These are phyloP conservation scores for Mythimna pallens DNA, from an alignment of 2,888 invertebrate species.

Conservation along the genomic window DNA sequence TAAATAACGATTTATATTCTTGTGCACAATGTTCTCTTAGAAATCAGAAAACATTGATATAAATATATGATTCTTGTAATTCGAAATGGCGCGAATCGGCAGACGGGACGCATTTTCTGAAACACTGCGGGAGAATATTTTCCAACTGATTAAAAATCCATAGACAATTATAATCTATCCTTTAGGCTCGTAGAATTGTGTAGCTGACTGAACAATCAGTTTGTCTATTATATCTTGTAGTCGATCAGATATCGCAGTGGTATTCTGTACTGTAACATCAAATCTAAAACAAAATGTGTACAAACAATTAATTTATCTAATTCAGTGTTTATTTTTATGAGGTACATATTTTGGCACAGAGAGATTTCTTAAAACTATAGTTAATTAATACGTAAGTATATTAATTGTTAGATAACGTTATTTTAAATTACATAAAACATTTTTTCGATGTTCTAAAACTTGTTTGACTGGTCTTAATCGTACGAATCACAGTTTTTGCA, in stretches of 20 bases:
- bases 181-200: slow-evolving; percentile 53
- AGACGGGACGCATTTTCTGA: slow-evolving; percentile 24
- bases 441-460: slow-evolving; percentile 90
- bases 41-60: slow-evolving; percentile 31
- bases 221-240: slow-evolving; percentile 44
- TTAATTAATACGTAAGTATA: slow-evolving; percentile 87
- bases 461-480: slow-evolving; percentile 90
- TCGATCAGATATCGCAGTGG: slow-evolving; percentile 41
- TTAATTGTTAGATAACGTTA: slow-evolving; percentile 82
- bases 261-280: slow-evolving; percentile 61
- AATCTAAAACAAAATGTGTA: slow-evolving; percentile 81
- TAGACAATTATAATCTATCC: slow-evolving; percentile 45
- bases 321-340: slow-evolving; percentile 91
- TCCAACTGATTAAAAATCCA: slow-evolving; percentile 42
- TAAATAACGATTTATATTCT: slow-evolving; percentile 28
- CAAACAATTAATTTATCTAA: slow-evolving; percentile 87
- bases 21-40: slow-evolving; percentile 30
- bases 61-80: slow-evolving; percentile 42
- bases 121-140: slow-evolving; percentile 67
- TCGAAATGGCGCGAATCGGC: slow-evolving; percentile 33
- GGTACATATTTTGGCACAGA: slow-evolving; percentile 96
- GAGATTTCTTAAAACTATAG: slow-evolving; percentile 91
- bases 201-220: slow-evolving; percentile 38
- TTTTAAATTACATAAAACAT: slow-evolving; percentile 86
- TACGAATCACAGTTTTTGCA: slow-evolving; percentile 90